These are phyloP conservation scores for Rafetus swinhoei DNA, from an alignment of 2,113 vertebrate species.

Conservation along the genomic window DNA sequence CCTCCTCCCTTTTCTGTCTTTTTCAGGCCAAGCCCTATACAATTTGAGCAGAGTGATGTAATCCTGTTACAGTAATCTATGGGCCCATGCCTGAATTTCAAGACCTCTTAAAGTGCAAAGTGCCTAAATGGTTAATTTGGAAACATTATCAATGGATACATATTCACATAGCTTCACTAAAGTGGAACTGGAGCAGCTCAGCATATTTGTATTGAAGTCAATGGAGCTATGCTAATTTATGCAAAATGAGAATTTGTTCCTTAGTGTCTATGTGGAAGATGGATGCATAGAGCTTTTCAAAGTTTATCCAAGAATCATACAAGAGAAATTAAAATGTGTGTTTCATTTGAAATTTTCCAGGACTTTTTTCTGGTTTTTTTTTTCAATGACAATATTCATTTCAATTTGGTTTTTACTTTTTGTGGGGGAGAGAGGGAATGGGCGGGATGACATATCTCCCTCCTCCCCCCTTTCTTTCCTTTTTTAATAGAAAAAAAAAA, in stretches of 20 bases:
- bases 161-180: fast-evolving
- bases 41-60: neutral
- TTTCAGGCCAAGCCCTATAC: neutral
- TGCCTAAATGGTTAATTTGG: neutral
- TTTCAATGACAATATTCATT: no score
- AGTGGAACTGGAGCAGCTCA: neutral
- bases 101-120: neutral
- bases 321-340: neutral
- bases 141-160: neutral
- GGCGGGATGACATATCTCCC: no score
- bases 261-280: no score
- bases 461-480: no score
- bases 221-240: neutral
- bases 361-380: no score
- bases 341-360: no score
- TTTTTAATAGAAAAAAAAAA: no score
- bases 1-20: neutral
- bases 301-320: neutral
- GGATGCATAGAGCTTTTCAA: neutral
- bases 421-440: no score
- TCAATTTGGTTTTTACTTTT: no score
- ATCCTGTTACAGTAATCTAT: neutral
- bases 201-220: neutral
- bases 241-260: neutral
- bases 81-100: neutral